Evolutionary conservation across 1,140 invertebrate species (phyloP), one percentile per base, ranked within the genome.

Genomic region (Pseudoatta argentina): DNA sequence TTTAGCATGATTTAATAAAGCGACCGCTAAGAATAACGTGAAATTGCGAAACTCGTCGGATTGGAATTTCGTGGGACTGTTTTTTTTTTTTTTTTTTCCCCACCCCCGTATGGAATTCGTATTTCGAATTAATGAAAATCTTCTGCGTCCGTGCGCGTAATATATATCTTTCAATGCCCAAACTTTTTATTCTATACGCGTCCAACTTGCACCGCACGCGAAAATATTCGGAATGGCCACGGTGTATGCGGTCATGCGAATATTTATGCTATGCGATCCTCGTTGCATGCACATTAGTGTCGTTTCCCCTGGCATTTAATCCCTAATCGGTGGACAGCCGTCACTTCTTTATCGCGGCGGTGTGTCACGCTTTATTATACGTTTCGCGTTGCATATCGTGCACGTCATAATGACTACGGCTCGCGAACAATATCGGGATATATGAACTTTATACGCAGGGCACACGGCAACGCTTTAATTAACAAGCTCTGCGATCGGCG

Each of bases 251-350:
- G 77, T 75, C 79, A 34, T 73, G 79, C 67, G 57, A 83, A 51
- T 73, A 72, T 81, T 81, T n/a, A 7, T 72, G 78, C 51, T 21
- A 39, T 51, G 63, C 27, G 77, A 73, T 61, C 16, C 69, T 21
- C 44, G 44, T 83, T 75, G 79, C 79, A 75, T 61, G 79, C 24
- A 55, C 71, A 73, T 72, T 67, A 48, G 69, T 75, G 55, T 51
- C 27, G 53, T 83, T 83, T 83, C 79, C 14, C 39, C n/a, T 55
- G 71, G 48, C 48, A 86, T 64, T 86, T 86, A 85, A 78, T 85
- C 82, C 73, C n/a, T 77, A 76, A 85, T 78, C 59, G 61, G 27
- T 24, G 59, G 73, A 48, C 82, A 66, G 82, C 57, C 73, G 73
- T 85, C 75, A 48, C 59, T 85, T 85, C 82, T 78, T 78, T 78